Evolutionary conservation across 1,140 invertebrate species (phyloP).

Genomic region (Megalopta genalis): DNA sequence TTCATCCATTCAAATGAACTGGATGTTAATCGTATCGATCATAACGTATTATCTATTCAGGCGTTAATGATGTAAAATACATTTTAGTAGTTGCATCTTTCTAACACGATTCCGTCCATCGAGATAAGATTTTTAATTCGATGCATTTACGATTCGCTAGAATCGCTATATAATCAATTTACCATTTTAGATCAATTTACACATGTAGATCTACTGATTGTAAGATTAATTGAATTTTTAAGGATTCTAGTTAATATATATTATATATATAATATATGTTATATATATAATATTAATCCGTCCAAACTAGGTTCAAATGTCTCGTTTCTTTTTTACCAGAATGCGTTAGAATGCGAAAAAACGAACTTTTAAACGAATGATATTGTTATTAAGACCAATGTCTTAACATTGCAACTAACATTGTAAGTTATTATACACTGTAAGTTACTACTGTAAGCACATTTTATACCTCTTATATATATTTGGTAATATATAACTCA

Average conservation of each 20-base stretch:
- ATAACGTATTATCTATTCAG: constrained; percentile 59
- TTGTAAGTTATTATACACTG: too few species aligned
- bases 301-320: too few species aligned
- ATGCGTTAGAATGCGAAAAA: background rate
- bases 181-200: background rate
- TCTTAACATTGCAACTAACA: background rate
- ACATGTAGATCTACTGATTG: background rate
- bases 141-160: background rate
- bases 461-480: constrained; percentile 9
- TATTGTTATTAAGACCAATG: background rate
- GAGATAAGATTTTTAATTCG: background rate
- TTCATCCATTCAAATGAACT: constrained; percentile 81
- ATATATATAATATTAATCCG: background rate
- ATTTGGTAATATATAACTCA: background rate
- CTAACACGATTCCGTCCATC: background rate
- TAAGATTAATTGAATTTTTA: background rate
- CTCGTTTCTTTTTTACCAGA: too few species aligned
- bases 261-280: background rate
- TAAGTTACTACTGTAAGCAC: background rate
- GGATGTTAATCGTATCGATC: constrained; percentile 71
- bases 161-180: background rate
- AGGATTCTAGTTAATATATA: background rate
- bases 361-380: background rate
- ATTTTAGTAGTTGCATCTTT: background rate
- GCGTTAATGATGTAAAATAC: constrained; percentile 53